Conservation (phyloP, 2,888 invertebrate species). For the Meta bourneti region DNA sequence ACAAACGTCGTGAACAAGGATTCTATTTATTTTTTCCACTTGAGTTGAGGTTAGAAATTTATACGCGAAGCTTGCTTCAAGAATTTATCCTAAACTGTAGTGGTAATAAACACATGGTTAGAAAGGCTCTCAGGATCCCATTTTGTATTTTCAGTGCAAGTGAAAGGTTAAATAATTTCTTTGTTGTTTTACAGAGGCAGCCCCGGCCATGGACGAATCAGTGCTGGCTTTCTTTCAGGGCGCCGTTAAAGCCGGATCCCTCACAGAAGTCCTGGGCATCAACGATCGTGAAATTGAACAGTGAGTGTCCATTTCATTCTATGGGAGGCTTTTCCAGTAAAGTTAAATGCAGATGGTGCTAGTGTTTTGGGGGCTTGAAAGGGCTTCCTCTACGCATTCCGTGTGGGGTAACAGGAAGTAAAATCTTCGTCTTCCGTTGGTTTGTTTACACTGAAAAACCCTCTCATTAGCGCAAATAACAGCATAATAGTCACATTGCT, state of each 20-base stretch:
- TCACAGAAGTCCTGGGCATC: slow-evolving; percentile 46
- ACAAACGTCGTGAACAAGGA: no score
- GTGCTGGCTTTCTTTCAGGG: slow-evolving; percentile 61
- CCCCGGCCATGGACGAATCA: slow-evolving; percentile 44
- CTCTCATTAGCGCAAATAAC: neutral
- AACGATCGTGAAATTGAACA: slow-evolving; percentile 47
- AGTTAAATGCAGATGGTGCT: no score
- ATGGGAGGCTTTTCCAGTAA: no score
- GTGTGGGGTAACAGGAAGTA: neutral
- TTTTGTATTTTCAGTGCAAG: no score
- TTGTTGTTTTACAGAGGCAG: slow-evolving; percentile 32
- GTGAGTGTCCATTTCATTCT: slow-evolving; percentile 31
- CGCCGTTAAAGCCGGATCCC: slow-evolving; percentile 44
- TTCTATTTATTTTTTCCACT: neutral
- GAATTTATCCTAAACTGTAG: no score
- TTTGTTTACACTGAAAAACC: no score
- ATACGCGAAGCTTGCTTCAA: neutral
- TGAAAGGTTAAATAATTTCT: no score
- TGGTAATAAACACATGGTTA: no score
- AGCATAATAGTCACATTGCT: no score
- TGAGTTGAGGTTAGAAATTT: neutral
- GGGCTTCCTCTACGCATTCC: neutral
- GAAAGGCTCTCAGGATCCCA: no score
- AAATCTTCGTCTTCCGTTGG: neutral
- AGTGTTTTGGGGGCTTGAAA: no score